These are phyloP conservation scores for Sphaeramia orbicularis DNA, from an alignment of 2,797 vertebrate genomes.

Conservation along the genomic window DNA sequence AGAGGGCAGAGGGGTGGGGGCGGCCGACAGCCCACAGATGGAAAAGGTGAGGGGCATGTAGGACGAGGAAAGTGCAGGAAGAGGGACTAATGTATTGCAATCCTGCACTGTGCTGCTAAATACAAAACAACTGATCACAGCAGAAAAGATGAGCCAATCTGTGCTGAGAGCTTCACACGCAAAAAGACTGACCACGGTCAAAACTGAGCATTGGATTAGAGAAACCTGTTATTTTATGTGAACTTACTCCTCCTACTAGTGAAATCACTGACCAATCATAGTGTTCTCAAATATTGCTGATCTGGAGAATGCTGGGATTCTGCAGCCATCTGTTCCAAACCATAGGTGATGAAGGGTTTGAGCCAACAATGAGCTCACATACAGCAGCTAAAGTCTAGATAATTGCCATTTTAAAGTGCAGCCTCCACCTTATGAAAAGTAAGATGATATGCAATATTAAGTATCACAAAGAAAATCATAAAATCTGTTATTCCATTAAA, in stretches of 20 bases:
- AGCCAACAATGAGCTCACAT: conserved; percentile 65
- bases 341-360: conserved; percentile 55
- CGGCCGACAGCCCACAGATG: conserved; percentile 68
- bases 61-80: conserved; percentile 28
- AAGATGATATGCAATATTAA: too few relatives aligned
- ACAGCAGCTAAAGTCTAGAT: conserved; percentile 17
- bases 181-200: conserved; percentile 32
- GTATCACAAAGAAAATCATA: neutral
- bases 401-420: conserved; percentile 44
- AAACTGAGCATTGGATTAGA: neutral
- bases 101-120: conserved; percentile 83
- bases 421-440: conserved; percentile 7
- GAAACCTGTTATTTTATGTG: conserved; percentile 17
- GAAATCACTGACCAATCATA: conserved; percentile 60
- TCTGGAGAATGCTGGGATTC: conserved; percentile 53
- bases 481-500: neutral
- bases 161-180: conserved; percentile 24
- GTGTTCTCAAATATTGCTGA: conserved; percentile 63
- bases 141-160: conserved; percentile 16
- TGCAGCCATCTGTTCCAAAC: conserved; percentile 80
- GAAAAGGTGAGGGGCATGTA: conserved; percentile 60
- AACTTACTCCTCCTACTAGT: conserved; percentile 45
- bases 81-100: conserved; percentile 41
- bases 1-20: conserved; percentile 28
- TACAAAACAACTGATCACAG: conserved; percentile 57